These are phyloP conservation scores for Myotis yumanensis DNA, from an alignment of 2,113 vertebrate species.

Conservation along the genomic window DNA sequence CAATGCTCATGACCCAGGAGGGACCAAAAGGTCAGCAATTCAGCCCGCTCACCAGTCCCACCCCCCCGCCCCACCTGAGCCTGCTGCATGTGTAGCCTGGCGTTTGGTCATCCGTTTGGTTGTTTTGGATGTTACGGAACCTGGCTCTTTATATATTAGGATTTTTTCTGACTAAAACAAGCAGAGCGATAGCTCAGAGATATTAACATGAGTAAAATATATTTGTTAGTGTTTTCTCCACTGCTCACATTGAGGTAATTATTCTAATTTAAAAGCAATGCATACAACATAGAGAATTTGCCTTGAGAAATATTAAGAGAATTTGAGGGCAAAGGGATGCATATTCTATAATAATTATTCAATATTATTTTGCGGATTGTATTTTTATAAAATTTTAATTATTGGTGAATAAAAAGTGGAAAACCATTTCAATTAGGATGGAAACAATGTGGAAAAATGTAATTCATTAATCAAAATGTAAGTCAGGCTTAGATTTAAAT, in stretches of 20 bases:
- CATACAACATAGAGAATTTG: neutral
- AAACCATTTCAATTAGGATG: neutral
- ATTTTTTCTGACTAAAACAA: neutral
- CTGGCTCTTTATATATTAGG: too few species aligned
- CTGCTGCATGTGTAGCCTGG: too few species aligned
- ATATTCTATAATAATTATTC: neutral
- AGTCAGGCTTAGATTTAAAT: neutral
- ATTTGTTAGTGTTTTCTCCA: neutral
- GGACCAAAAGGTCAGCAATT: too few species aligned
- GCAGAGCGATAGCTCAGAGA: neutral
- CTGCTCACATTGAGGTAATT: neutral
- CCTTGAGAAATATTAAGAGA: neutral
- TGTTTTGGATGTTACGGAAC: too few species aligned
- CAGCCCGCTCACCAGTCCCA: too few species aligned
- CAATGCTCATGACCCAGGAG: too few species aligned
- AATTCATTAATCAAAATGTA: neutral
- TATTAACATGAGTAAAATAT: neutral
- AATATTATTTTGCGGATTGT: neutral
- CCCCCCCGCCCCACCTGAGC: too few species aligned
- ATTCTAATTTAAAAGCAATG: neutral
- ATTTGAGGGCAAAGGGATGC: neutral
- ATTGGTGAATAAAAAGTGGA: neutral
- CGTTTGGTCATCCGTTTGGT: too few species aligned
- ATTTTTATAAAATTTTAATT: neutral
- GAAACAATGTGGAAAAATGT: neutral